phyloP scores from a whole-genome alignment of 2,888 invertebrate species.

The Phortica magna region DNA sequence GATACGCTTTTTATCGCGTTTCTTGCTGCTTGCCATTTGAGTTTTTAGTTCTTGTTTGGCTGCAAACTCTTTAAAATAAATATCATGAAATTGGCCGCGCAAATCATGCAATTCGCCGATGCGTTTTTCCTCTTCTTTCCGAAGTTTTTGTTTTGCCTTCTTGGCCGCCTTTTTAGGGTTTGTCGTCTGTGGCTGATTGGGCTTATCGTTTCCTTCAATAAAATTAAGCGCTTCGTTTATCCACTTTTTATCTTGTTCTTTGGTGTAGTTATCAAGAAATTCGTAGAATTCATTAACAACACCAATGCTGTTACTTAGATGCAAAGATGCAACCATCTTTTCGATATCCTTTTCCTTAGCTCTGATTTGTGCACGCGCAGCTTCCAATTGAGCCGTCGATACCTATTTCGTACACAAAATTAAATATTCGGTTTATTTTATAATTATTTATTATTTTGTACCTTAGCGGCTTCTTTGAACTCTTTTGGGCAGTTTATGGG shows the following conservation, averaged over 20 bases:
- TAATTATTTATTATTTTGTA: neutral
- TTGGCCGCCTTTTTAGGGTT: constrained; percentile 78
- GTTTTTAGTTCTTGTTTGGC: constrained; percentile 74
- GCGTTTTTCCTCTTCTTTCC: constrained; percentile 76
- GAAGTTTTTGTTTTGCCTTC: constrained; percentile 77
- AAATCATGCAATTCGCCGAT: constrained; percentile 75
- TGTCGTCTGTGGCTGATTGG: constrained; percentile 70
- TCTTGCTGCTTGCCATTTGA: constrained; percentile 66
- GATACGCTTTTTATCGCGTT: constrained; percentile 77
- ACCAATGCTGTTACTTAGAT: constrained; percentile 58
- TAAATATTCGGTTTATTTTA: neutral
- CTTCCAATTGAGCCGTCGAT: constrained; percentile 28
- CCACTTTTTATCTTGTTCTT: constrained; percentile 75
- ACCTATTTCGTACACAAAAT: constrained; percentile 18
- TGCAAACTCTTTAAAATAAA: constrained; percentile 76
- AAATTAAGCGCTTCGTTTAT: constrained; percentile 76
- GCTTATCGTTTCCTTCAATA: constrained; percentile 70
- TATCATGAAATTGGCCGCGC: constrained; percentile 75
- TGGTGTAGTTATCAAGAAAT: constrained; percentile 71
- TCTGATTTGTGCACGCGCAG: constrained; percentile 31
- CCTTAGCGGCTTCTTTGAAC: constrained; percentile 45
- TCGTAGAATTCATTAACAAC: constrained; percentile 75
- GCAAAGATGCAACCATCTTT: constrained; percentile 19
- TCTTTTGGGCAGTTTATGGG: constrained; percentile 51
- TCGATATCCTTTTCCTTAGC: constrained; percentile 30